Evolutionary conservation across 2,888 invertebrate species (phyloP).

Genomic region (Pantelozetes paolii): DNA sequence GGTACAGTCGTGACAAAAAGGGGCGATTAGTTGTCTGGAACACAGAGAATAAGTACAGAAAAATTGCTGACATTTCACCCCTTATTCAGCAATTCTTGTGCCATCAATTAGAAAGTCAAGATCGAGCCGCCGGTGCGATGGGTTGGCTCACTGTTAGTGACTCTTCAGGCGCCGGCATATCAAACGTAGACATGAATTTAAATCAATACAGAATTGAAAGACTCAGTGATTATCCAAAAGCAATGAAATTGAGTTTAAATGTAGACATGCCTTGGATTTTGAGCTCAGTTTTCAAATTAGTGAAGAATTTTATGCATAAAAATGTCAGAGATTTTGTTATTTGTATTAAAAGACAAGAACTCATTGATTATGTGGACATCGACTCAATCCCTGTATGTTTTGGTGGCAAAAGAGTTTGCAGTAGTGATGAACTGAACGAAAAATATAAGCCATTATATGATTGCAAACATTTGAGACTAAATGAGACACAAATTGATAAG

Average conservation of each 20-base stretch:
- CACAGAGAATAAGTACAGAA: not conserved
- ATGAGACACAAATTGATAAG: not conserved
- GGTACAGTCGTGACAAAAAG: slow-evolving; percentile 17
- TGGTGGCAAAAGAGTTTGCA: slow-evolving; percentile 15
- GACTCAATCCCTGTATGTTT: slow-evolving; percentile 1
- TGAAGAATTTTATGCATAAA: not conserved
- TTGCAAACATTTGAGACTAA: not conserved
- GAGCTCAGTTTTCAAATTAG: not conserved
- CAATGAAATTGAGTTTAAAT: not conserved
- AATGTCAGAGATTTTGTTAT: not conserved
- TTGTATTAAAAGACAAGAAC: not conserved
- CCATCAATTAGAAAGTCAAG: slow-evolving; percentile 11
- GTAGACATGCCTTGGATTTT: slow-evolving; percentile 39
- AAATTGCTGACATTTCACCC: not conserved
- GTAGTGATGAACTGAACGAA: not conserved
- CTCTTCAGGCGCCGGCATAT: not conserved
- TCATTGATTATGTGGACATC: not conserved
- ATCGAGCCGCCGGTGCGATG: not conserved
- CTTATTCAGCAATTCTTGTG: not conserved
- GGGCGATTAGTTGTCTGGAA: slow-evolving; percentile 24
- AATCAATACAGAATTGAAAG: not conserved
- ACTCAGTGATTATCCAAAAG: slow-evolving; percentile 16
- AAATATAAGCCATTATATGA: no score
- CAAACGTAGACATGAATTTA: slow-evolving; percentile 28
- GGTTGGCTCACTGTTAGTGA: slow-evolving; percentile 26